A percentile compares a stretch with the other conserved stretches of the same genome.
Conservation (phyloP, 2,113 vertebrate species). For the Spheniscus mendiculus region DNA sequence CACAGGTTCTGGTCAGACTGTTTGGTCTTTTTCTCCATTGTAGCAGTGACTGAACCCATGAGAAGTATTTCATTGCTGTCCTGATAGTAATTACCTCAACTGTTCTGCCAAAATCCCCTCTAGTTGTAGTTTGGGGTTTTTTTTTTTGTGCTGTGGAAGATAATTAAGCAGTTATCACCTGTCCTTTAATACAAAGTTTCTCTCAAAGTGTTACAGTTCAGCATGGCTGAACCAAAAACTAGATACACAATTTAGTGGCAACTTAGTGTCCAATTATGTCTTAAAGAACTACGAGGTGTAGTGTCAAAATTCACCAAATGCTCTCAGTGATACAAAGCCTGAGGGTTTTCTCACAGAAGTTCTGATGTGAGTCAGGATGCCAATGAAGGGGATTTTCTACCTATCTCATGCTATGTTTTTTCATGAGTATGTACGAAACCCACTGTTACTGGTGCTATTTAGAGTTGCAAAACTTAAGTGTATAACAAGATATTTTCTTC, state of each 20-base stretch:
- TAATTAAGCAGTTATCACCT: background rate
- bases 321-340: background rate
- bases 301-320: background rate
- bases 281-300: background rate
- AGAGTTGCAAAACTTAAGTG: background rate
- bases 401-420: background rate
- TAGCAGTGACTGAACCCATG: background rate
- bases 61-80: background rate
- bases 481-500: background rate
- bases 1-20: background rate
- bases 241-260: background rate
- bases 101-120: background rate
- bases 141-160: background rate
- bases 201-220: background rate
- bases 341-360: background rate
- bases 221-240: background rate
- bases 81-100: background rate
- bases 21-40: background rate
- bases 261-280: background rate
- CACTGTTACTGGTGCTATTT: background rate
- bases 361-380: background rate
- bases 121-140: background rate
- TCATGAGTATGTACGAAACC: background rate
- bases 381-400: background rate
- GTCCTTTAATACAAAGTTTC: background rate